Base-by-base conservation (phyloP, 2,113 vertebrate species). In the Oncorhynchus gorbuscha region DNA sequence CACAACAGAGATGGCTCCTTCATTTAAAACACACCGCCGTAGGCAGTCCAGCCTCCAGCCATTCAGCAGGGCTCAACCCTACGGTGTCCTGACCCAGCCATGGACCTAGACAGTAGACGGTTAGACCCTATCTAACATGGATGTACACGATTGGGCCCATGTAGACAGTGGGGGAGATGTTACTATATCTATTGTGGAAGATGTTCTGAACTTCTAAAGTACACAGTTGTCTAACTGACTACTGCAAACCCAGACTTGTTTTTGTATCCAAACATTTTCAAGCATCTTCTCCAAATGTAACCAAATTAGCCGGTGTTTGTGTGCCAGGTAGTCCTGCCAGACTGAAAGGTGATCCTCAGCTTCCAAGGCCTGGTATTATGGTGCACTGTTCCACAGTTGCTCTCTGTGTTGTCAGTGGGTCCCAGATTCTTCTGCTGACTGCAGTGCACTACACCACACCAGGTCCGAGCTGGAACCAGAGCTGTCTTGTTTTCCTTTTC, bases 401-500 rank as follows among this genome's bases (percentile, higher is more conserved):
- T 67, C 39, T 45, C 39, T 45, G 39, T 45, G 39, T 45, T 45
- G 13, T 58, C 55, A 58, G 55, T 20, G 55, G 55, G 39, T 45
- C 39, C 39, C 39, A 58, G 55, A 5, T 58, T 58, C 55, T 20
- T 18, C 55, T 45, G 39, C 18, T 58, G 55, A 58, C 55, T 58
- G 55, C 14, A 58, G 55, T 58, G 55, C n/a, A 62, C 20, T 24
- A 11, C 7, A 62, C 7, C 5, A 24, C n/a, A 55, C 51, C 59
- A 62, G n/a, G 59, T 8, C 59, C 16, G 0, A 55, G 51, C 51
- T 55, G 51, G 51, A 55, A 45, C 51, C 51, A 3, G 51, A 22
- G 59, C n/a, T 7, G 59, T 68, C 73, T 74, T 86, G 82, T 91
- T 92, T 91, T 82, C 75, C 83, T 86, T 86, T 85, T 80, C 72